phyloP scores from a whole-genome alignment of 2,797 vertebrate genomes.

The Antrozous pallidus region DNA sequence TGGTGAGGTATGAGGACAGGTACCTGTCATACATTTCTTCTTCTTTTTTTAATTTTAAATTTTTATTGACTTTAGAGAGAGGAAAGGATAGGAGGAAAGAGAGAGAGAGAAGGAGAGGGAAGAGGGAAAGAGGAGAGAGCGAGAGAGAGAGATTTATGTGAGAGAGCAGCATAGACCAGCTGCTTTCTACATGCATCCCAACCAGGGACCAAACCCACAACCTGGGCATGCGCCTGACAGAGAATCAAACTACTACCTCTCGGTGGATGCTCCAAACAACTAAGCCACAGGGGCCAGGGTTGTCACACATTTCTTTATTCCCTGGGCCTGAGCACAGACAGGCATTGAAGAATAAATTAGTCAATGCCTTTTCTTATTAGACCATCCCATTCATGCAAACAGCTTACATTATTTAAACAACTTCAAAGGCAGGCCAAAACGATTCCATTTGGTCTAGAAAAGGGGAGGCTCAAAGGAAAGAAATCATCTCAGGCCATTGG shows the following conservation, averaged over 20 bases:
- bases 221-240: background rate
- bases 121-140: no score
- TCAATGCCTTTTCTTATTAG: background rate
- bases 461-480: background rate
- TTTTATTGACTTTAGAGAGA: background rate
- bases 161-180: background rate
- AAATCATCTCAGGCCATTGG: background rate
- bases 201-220: background rate
- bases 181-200: background rate
- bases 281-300: background rate
- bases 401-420: background rate
- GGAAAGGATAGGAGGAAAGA: no score
- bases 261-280: background rate
- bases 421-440: background rate
- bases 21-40: background rate
- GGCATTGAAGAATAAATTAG: conserved; percentile 11
- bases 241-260: background rate
- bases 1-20: background rate
- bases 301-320: background rate
- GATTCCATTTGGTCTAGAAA: background rate
- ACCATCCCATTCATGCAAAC: background rate
- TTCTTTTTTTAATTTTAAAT: background rate
- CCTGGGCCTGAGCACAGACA: background rate
- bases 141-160: no score
- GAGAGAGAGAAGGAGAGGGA: no score